Conservation (phyloP, 2,888 invertebrate genomes). For the Prenolepis imparis region DNA sequence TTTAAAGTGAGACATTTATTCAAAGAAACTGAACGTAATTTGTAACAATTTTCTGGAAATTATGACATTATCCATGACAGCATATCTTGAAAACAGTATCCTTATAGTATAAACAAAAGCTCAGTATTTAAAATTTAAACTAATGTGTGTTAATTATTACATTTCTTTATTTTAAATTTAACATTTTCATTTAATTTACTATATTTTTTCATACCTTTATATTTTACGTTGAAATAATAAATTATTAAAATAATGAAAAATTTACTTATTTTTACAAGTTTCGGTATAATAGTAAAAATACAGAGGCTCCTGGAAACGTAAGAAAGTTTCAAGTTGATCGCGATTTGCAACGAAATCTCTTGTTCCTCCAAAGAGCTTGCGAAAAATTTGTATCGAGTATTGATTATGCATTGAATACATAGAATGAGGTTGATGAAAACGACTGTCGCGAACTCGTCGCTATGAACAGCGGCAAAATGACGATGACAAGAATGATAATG, state of each 20-base stretch:
- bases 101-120: not conserved
- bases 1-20: conserved; percentile 14
- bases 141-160: not conserved
- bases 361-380: not conserved
- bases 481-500: conserved; percentile 33
- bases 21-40: conserved; percentile 8
- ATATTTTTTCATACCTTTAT: not conserved
- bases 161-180: not conserved
- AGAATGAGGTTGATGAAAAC: not conserved
- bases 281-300: not conserved
- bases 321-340: conserved; percentile 1
- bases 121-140: too few species aligned
- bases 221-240: not conserved
- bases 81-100: not conserved
- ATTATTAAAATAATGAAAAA: conserved; percentile 8
- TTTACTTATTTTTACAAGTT: not conserved
- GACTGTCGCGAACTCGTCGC: not conserved
- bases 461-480: conserved; percentile 25
- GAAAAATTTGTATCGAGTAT: conserved; percentile 70
- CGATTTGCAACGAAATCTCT: not conserved
- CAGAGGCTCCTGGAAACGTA: not conserved
- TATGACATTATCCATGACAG: not conserved
- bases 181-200: not conserved
- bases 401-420: conserved; percentile 58
- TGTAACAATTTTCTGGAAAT: not conserved